Evolutionary conservation across 2,797 vertebrate species (phyloP).

Genomic region (Muscicapa comitata): DNA sequence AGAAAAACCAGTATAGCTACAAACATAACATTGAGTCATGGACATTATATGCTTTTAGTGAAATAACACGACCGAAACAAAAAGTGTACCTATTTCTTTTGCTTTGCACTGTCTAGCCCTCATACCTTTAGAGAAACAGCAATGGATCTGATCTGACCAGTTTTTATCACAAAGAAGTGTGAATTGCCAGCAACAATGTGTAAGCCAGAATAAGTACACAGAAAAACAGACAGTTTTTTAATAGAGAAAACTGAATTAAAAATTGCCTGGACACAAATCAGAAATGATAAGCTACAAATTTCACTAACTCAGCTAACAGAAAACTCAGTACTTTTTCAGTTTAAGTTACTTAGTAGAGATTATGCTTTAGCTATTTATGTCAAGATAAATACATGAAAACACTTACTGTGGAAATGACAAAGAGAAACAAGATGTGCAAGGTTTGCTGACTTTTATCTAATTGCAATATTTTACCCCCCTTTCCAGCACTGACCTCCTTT

Average conservation of each 20-base stretch:
- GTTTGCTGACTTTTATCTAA: not conserved
- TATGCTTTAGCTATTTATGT: not conserved
- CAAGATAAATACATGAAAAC: not conserved
- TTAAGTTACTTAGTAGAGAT: not conserved
- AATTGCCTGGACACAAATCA: not conserved
- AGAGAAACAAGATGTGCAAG: not conserved
- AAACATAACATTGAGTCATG: not conserved
- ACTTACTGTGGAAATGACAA: not conserved
- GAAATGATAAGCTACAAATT: not conserved
- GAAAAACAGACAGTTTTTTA: not conserved
- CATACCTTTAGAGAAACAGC: not conserved
- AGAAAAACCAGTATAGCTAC: not conserved
- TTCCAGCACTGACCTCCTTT: not conserved
- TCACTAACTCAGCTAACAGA: not conserved
- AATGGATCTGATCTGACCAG: not conserved
- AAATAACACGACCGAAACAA: not conserved
- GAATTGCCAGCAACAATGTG: not conserved
- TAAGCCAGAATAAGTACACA: not conserved
- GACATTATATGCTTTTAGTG: not conserved
- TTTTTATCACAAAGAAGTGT: not conserved
- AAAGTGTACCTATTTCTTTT: not conserved
- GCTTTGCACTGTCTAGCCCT: not conserved
- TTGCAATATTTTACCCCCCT: not conserved
- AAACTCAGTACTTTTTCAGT: not conserved
- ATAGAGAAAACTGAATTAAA: not conserved